Evolutionary conservation across 2,888 invertebrate species (phyloP), one percentile per base, ranked within the genome.

Genomic region (Petrolisthes manimaculis): DNA sequence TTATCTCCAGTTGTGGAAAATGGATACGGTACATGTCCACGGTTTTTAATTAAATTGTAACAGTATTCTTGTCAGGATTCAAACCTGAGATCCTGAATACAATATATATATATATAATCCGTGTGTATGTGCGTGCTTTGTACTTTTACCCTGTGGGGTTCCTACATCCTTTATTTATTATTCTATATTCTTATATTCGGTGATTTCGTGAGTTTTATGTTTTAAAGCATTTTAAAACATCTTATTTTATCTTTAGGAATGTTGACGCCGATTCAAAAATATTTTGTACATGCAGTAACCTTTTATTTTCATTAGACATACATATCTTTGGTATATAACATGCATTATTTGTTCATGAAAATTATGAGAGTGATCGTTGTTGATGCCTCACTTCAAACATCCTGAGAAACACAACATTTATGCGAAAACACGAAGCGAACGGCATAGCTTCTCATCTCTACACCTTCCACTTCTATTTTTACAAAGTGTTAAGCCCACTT

Each of bases 251-350:
- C 24, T 14, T 8, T 78, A 51, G 6, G 12, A 51, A n/a, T 5
- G 51, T 18, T 5, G n/a, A 78, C 3, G n/a, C 78, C 37, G n/a
- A 14, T 14, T n/a, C 18, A 51, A 51, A 14, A 51, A 51, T 54
- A 78, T 14, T 12, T 9, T 4, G 18, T 61, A 83, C 87, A 87
- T 87, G 78, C 87, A 83, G 83, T 78, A 71, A 56, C 75, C 78
- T 87, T 83, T 87, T 87, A 80, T 69, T 82, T 67, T 77, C 56
- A 69, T 83, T 79, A 74, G 79, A 79, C 67, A 21, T 83, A 82
- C 81, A 83, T 56, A 67, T 87, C 87, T 87, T 87, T 87, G 87
- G 87, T 87, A 87, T 83, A 87, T 87, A 87, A 87, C 87, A 87
- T 87, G 83, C 87, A 87, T 21, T 81, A 83, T 78, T 84, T 55